Evolutionary conservation across 2,113 vertebrate species (phyloP), one percentile per base, ranked within the genome.

Genomic region (Nesoenas mayeri): DNA sequence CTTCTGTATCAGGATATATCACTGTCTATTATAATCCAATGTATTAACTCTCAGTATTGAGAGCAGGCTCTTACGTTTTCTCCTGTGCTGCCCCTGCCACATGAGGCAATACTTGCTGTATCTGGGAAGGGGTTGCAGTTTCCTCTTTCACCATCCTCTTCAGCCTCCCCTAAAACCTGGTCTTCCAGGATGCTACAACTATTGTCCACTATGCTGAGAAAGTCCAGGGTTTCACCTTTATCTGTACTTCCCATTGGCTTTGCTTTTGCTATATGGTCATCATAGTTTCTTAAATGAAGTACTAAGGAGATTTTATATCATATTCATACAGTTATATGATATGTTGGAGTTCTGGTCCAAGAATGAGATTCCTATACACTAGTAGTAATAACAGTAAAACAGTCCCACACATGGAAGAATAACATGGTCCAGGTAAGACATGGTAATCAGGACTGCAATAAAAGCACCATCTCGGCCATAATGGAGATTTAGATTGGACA

Each of bases 191-290:
- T 11, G 17, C 24, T 85, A 12, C 18, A 50, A 1, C 18, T 28
- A 0, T 5, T n/a, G 11, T 2, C 18, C n/a, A 36, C 10, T 28
- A 44, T 15, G 28, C 29, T 9, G 16, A 44, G 9, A 47, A 61
- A 83, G 6, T 1, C 44, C 21, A 60, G 18, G 29, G 7, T 34
- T 34, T 69, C 85, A 75, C 32, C n/a, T 47, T 4, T 6, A 7
- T 29, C 44, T 91, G 5, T 4, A 28, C 25, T 88, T 79, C 62
- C 53, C 53, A 13, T 6, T 6, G 7, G 5, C 15, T 85, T 72
- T 57, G 20, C 13, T 86, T n/a, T n/a, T 58, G 19, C 17, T 14
- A 0, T 26, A 26, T 4, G 3, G 3, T n/a, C 44, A 13, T 22
- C 12, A 6, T 2, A 3, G 44, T 25, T 78, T 34, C 38, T 51